These are phyloP conservation scores for Deilephila porcellus DNA, from an alignment of 2,888 invertebrate species.

Conservation along the genomic window DNA sequence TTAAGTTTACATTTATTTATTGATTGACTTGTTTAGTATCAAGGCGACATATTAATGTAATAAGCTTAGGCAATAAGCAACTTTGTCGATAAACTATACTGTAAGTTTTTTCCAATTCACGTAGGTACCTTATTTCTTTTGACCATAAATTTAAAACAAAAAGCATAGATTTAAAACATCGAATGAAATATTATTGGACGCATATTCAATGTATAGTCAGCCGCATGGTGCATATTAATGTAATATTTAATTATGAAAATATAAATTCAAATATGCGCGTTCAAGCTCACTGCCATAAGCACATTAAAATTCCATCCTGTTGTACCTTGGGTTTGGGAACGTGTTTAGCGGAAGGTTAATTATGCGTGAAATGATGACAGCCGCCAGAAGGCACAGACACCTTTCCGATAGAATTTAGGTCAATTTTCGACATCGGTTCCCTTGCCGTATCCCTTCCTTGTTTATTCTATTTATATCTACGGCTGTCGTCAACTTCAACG, in stretches of 20 bases:
- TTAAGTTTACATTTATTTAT: too few relatives aligned
- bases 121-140: too few relatives aligned
- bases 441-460: slow-evolving; percentile 50
- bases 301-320: slow-evolving; percentile 24
- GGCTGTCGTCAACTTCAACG: slow-evolving; percentile 34
- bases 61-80: too few relatives aligned
- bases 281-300: slow-evolving; percentile 9
- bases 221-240: background rate
- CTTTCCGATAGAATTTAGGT: slow-evolving; percentile 63
- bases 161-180: too few relatives aligned
- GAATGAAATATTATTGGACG: too few relatives aligned
- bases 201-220: too few relatives aligned
- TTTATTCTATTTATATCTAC: slow-evolving; percentile 51
- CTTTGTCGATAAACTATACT: too few relatives aligned
- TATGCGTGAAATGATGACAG: slow-evolving; percentile 71
- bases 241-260: background rate
- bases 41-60: too few relatives aligned
- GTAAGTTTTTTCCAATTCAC: too few relatives aligned
- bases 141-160: too few relatives aligned
- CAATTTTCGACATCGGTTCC: slow-evolving; percentile 61
- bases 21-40: too few relatives aligned
- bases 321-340: slow-evolving; percentile 45
- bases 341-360: slow-evolving; percentile 64
- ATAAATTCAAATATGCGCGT: background rate
- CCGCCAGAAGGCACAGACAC: slow-evolving; percentile 52